Evolutionary conservation across 30 jellyfish, hydroid and myxozoan genomes (phyloP).

Genomic region (Cassiopea andromeda): DNA sequence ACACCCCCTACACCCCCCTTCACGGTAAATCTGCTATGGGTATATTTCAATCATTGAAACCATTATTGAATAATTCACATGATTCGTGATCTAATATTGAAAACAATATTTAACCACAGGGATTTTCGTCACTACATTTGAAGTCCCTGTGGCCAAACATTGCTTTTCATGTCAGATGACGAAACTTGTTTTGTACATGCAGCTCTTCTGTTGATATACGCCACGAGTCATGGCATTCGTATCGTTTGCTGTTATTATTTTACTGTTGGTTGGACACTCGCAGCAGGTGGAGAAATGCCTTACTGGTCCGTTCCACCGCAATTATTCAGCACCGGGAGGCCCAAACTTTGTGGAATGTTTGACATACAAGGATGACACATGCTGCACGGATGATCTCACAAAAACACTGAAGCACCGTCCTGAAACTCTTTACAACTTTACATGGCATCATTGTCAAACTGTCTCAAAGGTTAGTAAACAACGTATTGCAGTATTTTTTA

Average conservation of each 20-base stretch:
- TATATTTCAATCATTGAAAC: too few relatives aligned
- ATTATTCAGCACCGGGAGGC: constrained; percentile 45
- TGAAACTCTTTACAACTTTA: constrained; percentile 54
- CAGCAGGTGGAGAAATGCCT: constrained; percentile 49
- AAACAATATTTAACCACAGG: too few relatives aligned
- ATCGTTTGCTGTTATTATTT: too few relatives aligned
- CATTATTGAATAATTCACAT: too few relatives aligned
- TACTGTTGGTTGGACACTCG: neutral
- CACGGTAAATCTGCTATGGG: too few relatives aligned
- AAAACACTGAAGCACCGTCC: constrained; percentile 25
- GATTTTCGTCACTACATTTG: too few relatives aligned
- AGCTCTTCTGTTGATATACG: neutral
- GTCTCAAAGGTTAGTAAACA: constrained; percentile 46
- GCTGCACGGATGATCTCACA: constrained; percentile 69
- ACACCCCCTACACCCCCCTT: too few relatives aligned
- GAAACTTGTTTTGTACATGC: too few relatives aligned
- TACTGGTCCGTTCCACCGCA: constrained; percentile 65
- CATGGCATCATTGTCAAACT: constrained; percentile 61
- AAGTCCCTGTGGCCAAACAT: too few relatives aligned
- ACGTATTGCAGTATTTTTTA: neutral
- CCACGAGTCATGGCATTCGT: neutral
- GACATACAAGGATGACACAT: constrained; percentile 48
- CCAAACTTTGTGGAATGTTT: constrained; percentile 41
- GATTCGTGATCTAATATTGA: too few relatives aligned
- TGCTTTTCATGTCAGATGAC: too few relatives aligned